Evolutionary conservation across 2,113 vertebrate species (phyloP), one percentile per base, ranked within the genome.

Genomic region (Peromyscus leucopus): DNA sequence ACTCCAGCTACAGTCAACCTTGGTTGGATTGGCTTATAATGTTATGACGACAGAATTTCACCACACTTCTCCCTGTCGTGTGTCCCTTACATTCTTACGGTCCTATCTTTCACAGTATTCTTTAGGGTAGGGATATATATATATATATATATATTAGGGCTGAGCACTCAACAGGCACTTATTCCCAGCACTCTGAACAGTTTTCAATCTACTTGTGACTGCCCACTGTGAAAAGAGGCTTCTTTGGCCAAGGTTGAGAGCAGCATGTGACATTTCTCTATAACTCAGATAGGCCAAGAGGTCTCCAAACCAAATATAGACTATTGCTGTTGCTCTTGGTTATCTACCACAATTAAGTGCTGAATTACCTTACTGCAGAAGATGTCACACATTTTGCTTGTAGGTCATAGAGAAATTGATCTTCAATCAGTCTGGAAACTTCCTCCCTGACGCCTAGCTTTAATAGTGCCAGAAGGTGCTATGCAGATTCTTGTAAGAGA

Each of bases 101-200:
- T 12, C 12, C 36, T 39, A 15, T 9, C 22, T 84, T 39, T 33
- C 0, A 17, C 13, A 42, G 22, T 26, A 6, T 39, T 26, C 11
- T 61, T 59, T 26, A 1, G 6, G n/a, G 6, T 63, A 15, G n/a
- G 3, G 22, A 0, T 13, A 4, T 84, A 6, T 3, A 63, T 42
- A 5, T 42, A 39, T 1, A 63, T 0, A 8, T 61, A 36, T 24
- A 42, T 42, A 42, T 42, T 2, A 63, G 15, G 24, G 24, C 2
- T 28, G n/a, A 63, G 0, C 57, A 63, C 3, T 61, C n/a, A 61
- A 63, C 7, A 26, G 2, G 28, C 24, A 63, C 7, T 84, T 84
- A 39, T 84, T 63, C 12, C 61, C 57, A 61, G 21, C 24, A 28
- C 82, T 28, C 13, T 84, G 22, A 84, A 61, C 57, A 84, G 82